Conservation (phyloP, 1,140 invertebrate genomes). For the Archivesica marissinica region DNA sequence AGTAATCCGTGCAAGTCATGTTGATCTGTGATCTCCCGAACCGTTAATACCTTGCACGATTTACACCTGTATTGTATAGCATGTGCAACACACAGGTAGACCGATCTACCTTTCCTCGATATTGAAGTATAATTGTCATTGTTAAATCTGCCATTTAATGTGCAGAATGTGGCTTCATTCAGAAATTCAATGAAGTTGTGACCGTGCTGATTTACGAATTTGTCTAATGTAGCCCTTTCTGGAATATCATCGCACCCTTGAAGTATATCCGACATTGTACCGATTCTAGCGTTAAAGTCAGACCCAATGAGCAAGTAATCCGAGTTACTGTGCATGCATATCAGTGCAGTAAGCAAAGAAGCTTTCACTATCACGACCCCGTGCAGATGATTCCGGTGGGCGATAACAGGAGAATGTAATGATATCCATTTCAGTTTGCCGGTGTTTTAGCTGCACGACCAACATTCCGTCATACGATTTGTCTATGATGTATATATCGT, state of each 20-base stretch:
- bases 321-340: conserved; percentile 42
- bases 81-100: conserved; percentile 58
- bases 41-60: conserved; percentile 35
- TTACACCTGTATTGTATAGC: conserved; percentile 20
- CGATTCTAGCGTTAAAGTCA: conserved; percentile 59
- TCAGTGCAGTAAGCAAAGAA: conserved; percentile 49
- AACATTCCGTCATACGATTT: conserved; percentile 26
- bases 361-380: conserved; percentile 25
- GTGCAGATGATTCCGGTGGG: conserved; percentile 42
- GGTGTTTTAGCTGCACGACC: background rate
- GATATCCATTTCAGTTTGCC: background rate
- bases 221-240: conserved; percentile 14
- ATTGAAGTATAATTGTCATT: conserved; percentile 16
- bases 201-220: conserved; percentile 51
- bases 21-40: conserved; percentile 3
- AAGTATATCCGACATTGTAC: conserved; percentile 19
- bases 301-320: conserved; percentile 41
- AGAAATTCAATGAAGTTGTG: conserved; percentile 59
- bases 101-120: conserved; percentile 52
- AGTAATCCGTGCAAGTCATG: conserved; percentile 23
- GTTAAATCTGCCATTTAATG: conserved; percentile 52
- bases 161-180: conserved; percentile 56
- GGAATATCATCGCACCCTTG: conserved; percentile 24
- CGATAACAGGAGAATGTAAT: conserved; percentile 51
- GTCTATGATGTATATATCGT: background rate